Conservation (phyloP, 2,888 invertebrate species). For the Lypha dubia region DNA sequence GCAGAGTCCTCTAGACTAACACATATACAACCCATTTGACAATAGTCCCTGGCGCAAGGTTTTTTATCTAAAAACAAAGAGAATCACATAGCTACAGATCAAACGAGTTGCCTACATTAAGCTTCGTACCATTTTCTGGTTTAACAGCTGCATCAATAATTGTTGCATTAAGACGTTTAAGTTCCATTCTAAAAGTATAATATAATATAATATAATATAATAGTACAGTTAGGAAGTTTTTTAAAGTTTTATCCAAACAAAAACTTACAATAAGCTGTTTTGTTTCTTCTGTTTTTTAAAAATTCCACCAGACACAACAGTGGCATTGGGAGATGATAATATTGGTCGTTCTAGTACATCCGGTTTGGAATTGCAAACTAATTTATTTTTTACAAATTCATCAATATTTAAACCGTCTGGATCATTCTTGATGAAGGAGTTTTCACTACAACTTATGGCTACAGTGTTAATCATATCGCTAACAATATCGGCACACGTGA, state of each 20-base stretch:
- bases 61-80: conserved; percentile 74
- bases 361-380: conserved; percentile 8
- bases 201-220: conserved; percentile 16
- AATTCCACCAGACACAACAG: not conserved
- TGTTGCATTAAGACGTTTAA: conserved; percentile 87
- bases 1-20: conserved; percentile 84
- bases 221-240: not conserved
- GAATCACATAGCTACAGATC: not conserved
- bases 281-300: conserved; percentile 75
- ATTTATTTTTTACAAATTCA: conserved; percentile 24
- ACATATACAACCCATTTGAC: conserved; percentile 88
- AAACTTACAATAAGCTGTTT: conserved; percentile 79
- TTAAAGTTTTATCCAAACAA: too few species aligned
- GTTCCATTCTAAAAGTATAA: conserved; percentile 83
- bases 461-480: conserved; percentile 86
- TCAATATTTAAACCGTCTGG: conserved; percentile 73
- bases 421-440: conserved; percentile 82
- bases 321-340: conserved; percentile 21
- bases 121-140: conserved; percentile 76
- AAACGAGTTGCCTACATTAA: not conserved
- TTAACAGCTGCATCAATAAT: conserved; percentile 85
- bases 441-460: conserved; percentile 86
- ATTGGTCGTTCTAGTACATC: conserved; percentile 1
- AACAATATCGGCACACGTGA: conserved; percentile 83
- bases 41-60: conserved; percentile 85